phyloP scores from a whole-genome alignment of 2,113 vertebrate genomes.

The Gambusia affinis region DNA sequence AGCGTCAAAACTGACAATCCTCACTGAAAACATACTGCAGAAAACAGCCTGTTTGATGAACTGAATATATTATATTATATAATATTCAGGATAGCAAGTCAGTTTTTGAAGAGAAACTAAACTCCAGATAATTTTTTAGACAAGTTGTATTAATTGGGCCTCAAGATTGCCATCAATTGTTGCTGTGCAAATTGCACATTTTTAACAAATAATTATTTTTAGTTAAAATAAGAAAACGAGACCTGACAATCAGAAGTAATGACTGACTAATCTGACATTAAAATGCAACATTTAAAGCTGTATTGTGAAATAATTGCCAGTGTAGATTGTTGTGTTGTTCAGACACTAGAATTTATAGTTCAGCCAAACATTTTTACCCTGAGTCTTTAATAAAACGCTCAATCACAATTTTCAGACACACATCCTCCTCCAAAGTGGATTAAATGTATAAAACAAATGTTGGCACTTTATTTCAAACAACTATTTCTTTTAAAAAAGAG shows the following conservation, averaged over 20 bases:
- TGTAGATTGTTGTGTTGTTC: neutral
- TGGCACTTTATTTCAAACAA: neutral
- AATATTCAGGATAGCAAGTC: neutral
- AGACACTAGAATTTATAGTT: neutral
- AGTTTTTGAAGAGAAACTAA: too few species aligned
- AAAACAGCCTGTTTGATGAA: neutral
- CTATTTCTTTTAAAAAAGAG: neutral
- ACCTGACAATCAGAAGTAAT: neutral
- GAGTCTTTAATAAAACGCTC: neutral
- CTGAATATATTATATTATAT: too few species aligned
- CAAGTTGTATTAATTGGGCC: too few species aligned
- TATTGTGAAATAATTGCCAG: neutral
- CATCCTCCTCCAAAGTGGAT: neutral
- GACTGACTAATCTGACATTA: neutral
- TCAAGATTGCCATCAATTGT: too few species aligned
- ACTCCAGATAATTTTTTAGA: too few species aligned
- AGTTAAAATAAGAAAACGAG: neutral
- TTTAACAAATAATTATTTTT: neutral
- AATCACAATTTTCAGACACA: neutral
- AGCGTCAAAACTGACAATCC: neutral
- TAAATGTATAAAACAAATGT: neutral
- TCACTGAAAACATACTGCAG: neutral
- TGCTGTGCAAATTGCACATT: too few species aligned
- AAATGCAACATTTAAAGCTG: neutral
- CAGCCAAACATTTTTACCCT: neutral